Conservation (phyloP, 53 echinoderm and acorn worm genomes). For the Astropecten irregularis region DNA sequence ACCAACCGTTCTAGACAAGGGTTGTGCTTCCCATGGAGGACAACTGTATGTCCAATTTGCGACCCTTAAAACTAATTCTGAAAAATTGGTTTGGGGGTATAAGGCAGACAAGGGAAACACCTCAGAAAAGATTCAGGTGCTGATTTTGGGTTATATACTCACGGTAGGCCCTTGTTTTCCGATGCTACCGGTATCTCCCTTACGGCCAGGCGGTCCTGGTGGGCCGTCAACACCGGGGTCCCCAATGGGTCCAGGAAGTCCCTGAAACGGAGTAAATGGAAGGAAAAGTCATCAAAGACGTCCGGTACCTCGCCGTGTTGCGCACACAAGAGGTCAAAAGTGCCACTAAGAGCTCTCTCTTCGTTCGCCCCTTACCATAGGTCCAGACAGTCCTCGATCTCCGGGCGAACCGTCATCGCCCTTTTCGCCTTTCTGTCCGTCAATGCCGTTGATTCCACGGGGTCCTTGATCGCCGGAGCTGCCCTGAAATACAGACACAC, state of each 20-base stretch:
- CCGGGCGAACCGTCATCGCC: slow-evolving; percentile 62
- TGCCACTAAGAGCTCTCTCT: no score
- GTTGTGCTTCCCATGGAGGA: no score
- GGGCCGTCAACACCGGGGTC: slow-evolving; percentile 47
- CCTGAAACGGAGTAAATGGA: not conserved
- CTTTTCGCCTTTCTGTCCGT: slow-evolving; percentile 40
- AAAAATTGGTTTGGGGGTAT: no score
- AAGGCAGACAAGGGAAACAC: no score
- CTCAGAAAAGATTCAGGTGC: no score
- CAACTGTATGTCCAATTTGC: no score
- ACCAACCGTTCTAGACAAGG: no score
- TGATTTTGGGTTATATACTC: not conserved
- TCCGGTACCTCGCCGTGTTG: no score
- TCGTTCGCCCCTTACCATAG: slow-evolving; percentile 55
- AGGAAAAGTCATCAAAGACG: not conserved
- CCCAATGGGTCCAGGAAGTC: slow-evolving; percentile 54
- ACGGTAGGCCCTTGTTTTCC: not conserved
- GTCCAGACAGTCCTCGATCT: slow-evolving; percentile 57
- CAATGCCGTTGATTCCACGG: slow-evolving; percentile 21
- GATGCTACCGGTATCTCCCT: slow-evolving; percentile 36
- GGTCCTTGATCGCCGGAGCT: slow-evolving; percentile 24
- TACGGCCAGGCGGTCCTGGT: slow-evolving; percentile 28
- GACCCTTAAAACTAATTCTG: no score
- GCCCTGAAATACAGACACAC: slow-evolving; percentile 15
- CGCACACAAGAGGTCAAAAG: no score